These are phyloP conservation scores for Hemibates koningsi DNA, from an alignment of 2,113 vertebrate genomes.

Conservation along the genomic window DNA sequence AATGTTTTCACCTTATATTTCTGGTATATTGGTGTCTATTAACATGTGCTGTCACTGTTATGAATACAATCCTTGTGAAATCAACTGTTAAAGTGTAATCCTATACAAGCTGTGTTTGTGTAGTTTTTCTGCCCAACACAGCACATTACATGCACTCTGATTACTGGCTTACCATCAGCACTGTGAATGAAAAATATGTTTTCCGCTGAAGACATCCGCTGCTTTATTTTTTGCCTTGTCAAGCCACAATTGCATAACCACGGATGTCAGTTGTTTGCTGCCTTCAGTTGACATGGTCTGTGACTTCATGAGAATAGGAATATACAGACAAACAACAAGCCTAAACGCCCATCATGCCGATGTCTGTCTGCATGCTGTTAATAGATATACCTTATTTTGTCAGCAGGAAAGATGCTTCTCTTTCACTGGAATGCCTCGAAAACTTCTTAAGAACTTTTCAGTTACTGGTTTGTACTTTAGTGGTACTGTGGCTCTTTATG, in stretches of 20 bases:
- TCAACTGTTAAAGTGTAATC: not conserved
- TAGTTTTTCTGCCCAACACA: not conserved
- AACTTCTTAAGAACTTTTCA: not conserved
- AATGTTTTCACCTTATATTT: not conserved
- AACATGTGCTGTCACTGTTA: not conserved
- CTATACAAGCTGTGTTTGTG: not conserved
- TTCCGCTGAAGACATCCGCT: not conserved
- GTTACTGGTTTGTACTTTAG: constrained; percentile 27
- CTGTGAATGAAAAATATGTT: not conserved
- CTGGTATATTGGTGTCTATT: not conserved
- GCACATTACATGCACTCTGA: not conserved
- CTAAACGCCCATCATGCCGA: not conserved
- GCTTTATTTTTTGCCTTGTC: not conserved
- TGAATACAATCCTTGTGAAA: not conserved
- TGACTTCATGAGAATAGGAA: not conserved
- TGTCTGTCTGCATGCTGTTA: not conserved
- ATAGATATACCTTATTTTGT: not conserved
- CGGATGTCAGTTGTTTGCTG: not conserved
- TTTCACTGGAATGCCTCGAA: not conserved
- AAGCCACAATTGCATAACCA: constrained; percentile 15
- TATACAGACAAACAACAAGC: not conserved
- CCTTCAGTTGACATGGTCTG: not conserved
- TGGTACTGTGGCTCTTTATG: not conserved
- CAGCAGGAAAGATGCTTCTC: not conserved
- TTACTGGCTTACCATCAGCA: not conserved